phyloP scores from a whole-genome alignment of 2,113 vertebrate genomes.

The Nyctibius bracteatus region DNA sequence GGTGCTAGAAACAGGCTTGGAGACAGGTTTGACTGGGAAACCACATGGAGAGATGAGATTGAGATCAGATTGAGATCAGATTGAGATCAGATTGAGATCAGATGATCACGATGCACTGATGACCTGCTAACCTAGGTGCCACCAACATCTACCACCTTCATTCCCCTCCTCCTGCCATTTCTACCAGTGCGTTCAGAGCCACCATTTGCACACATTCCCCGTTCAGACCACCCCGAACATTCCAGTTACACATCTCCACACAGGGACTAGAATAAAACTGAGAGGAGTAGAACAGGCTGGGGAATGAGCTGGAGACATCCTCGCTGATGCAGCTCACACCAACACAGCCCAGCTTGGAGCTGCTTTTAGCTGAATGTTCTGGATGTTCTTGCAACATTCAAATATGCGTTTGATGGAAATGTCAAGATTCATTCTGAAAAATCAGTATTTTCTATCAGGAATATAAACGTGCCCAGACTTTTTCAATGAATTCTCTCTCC shows the following conservation, averaged over 20 bases:
- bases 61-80: not conserved
- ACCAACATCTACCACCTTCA: not conserved
- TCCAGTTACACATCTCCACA: not conserved
- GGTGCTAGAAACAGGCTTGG: not conserved
- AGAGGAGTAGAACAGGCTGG: conserved; percentile 17
- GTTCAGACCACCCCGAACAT: not conserved
- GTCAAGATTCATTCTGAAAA: conserved; percentile 1
- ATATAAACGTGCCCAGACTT: not conserved
- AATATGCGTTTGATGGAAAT: not conserved
- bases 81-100: not conserved
- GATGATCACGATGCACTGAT: too few relatives aligned
- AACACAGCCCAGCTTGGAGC: not conserved
- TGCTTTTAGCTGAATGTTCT: conserved; percentile 23
- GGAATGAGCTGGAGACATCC: not conserved
- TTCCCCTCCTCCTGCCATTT: not conserved
- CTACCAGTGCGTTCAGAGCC: not conserved
- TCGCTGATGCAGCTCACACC: not conserved
- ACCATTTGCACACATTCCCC: not conserved
- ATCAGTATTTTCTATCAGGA: not conserved
- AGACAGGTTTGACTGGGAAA: not conserved
- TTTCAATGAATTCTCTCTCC: not conserved
- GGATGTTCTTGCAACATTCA: not conserved
- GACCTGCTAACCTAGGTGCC: not conserved
- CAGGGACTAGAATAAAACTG: conserved; percentile 32
- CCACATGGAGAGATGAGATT: not conserved